Conservation (phyloP, 2,113 vertebrate species). For the Promerops cafer region DNA sequence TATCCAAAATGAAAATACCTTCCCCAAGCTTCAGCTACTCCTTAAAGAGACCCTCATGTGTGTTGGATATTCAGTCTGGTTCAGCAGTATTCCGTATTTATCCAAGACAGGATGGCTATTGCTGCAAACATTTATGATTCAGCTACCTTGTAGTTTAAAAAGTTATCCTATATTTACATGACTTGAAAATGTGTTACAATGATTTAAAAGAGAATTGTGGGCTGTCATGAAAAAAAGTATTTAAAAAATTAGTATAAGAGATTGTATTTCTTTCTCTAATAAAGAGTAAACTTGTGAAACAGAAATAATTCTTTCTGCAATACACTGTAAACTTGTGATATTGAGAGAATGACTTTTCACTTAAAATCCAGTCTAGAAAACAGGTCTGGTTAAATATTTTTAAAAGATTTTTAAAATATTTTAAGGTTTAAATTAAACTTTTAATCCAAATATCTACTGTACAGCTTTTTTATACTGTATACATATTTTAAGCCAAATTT, state of each 20-base stretch:
- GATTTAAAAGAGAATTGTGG: background rate
- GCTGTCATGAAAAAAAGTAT: background rate
- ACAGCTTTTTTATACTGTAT: background rate
- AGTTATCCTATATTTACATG: background rate
- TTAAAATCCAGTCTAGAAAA: background rate
- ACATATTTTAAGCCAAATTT: background rate
- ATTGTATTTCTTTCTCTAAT: background rate
- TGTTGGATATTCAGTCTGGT: background rate
- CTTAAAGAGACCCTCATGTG: background rate
- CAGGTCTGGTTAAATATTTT: background rate
- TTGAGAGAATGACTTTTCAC: background rate
- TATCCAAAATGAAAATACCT: background rate
- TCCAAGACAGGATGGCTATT: background rate
- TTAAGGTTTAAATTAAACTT: no score
- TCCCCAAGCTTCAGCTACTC: background rate
- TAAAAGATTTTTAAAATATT: no score
- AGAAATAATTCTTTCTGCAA: background rate
- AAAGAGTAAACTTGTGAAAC: background rate
- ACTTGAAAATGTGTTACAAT: background rate
- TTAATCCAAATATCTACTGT: background rate
- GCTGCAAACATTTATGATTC: background rate
- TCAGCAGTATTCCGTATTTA: background rate
- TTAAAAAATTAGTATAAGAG: background rate
- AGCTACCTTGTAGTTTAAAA: background rate
- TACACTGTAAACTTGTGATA: background rate